Percentiles rank a stretch among this genome's conserved stretches.
phyloP scores from a whole-genome alignment of 2,888 invertebrate species.

The Mylabris sibirica region DNA sequence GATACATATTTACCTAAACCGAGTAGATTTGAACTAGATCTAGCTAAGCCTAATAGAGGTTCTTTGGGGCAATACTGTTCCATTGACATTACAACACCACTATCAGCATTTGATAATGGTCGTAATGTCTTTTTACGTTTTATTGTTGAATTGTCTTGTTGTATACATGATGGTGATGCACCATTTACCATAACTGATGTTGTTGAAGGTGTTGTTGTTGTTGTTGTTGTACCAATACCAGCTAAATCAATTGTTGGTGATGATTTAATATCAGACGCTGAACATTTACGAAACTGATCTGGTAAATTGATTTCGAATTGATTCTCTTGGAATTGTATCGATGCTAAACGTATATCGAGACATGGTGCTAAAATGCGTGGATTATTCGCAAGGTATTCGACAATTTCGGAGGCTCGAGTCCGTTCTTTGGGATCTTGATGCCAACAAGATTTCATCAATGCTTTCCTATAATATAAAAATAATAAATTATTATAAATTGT shows the following conservation, averaged over 20 bases:
- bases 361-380: slow-evolving; percentile 80
- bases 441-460: slow-evolving; percentile 83
- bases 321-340: slow-evolving; percentile 76
- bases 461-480: slow-evolving; percentile 66
- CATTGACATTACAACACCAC: slow-evolving; percentile 46
- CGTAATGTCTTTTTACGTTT: slow-evolving; percentile 12
- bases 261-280: slow-evolving; percentile 51
- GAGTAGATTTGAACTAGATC: slow-evolving; percentile 47
- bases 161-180: background rate
- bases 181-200: background rate
- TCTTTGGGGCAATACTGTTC: slow-evolving; percentile 56
- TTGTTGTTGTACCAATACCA: background rate
- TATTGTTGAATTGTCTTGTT: slow-evolving; percentile 8
- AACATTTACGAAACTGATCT: slow-evolving; percentile 60
- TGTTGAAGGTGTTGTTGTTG: background rate
- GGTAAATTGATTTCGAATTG: slow-evolving; percentile 66
- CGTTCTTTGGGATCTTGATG: slow-evolving; percentile 72
- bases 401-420: slow-evolving; percentile 80
- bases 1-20: slow-evolving; percentile 50
- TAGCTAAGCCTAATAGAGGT: slow-evolving; percentile 54
- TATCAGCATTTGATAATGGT: slow-evolving; percentile 24
- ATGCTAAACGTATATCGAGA: slow-evolving; percentile 77
- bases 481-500: too few relatives aligned
- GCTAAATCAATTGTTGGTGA: slow-evolving; percentile 40
- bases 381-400: slow-evolving; percentile 80